Percentiles rank a stretch among this genome's conserved stretches.
These are phyloP conservation scores for Dicyrtomina minuta DNA, from an alignment of 2,888 invertebrate genomes.

Conservation along the genomic window DNA sequence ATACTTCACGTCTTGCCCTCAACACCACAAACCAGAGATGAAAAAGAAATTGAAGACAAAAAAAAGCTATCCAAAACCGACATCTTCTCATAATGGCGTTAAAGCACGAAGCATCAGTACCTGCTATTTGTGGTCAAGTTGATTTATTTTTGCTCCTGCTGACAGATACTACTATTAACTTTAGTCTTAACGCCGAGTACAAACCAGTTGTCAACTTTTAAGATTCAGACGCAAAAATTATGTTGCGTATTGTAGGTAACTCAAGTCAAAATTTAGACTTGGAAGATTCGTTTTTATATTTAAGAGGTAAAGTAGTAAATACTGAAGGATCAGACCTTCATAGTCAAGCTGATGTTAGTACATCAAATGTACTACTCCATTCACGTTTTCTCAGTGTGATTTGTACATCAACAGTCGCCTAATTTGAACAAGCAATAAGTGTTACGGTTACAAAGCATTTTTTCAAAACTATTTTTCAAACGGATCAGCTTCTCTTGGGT, in stretches of 20 bases:
- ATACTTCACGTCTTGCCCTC: no score
- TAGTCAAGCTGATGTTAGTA: neutral
- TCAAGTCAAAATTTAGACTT: no score
- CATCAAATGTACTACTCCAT: neutral
- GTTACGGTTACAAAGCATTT: no score
- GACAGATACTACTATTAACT: neutral
- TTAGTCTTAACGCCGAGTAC: neutral
- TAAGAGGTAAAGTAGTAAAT: neutral
- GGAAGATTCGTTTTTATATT: neutral
- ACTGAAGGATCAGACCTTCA: neutral
- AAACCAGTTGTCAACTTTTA: neutral
- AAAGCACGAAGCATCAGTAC: neutral
- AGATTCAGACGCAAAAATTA: no score
- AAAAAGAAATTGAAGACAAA: neutral
- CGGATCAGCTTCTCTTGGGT: no score
- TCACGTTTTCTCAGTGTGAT: neutral
- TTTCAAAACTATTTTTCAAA: no score
- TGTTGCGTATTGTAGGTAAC: no score
- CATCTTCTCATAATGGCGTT: neutral
- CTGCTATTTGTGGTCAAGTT: neutral
- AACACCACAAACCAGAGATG: neutral
- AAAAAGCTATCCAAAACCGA: neutral
- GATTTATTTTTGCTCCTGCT: no score
- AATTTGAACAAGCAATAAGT: no score
- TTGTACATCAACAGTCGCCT: no score